Conservation (phyloP, 2,888 invertebrate species). For the Saturnia pavonia region DNA sequence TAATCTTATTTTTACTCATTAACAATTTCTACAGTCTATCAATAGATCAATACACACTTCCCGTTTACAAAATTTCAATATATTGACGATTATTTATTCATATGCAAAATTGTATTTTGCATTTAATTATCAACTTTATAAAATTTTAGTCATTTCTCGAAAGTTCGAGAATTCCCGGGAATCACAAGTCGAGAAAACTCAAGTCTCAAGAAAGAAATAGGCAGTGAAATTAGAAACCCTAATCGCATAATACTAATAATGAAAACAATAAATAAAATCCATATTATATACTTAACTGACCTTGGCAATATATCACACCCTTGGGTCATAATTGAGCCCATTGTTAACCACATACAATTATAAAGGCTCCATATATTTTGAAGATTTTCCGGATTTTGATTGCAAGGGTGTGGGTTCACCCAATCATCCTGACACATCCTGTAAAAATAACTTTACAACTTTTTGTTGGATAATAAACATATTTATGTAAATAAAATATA, state of each 20-base stretch:
- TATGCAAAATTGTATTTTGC: too few species aligned
- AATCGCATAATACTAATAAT: not conserved
- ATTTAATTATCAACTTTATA: too few species aligned
- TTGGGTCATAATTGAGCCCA: constrained; percentile 95
- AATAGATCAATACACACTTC: too few species aligned
- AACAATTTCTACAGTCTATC: too few species aligned
- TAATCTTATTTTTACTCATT: too few species aligned
- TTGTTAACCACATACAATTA: constrained; percentile 96
- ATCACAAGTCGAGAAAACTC: too few species aligned
- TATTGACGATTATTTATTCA: too few species aligned
- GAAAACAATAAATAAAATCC: not conserved
- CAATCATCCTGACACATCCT: constrained; percentile 95
- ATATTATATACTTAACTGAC: constrained; percentile 61
- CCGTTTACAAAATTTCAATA: too few species aligned
- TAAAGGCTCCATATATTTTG: constrained; percentile 93
- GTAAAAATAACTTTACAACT: not conserved
- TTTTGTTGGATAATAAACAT: not conserved
- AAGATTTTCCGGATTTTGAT: constrained; percentile 90
- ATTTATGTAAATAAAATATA: constrained; percentile 4
- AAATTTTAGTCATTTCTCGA: too few species aligned
- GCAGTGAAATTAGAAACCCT: too few species aligned
- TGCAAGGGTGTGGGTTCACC: constrained; percentile 96
- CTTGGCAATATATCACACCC: constrained; percentile 96
- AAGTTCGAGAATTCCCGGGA: too few species aligned
- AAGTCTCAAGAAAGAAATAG: too few species aligned